phyloP scores from a whole-genome alignment of 2,113 vertebrate genomes.

The Rhombomys opimus region DNA sequence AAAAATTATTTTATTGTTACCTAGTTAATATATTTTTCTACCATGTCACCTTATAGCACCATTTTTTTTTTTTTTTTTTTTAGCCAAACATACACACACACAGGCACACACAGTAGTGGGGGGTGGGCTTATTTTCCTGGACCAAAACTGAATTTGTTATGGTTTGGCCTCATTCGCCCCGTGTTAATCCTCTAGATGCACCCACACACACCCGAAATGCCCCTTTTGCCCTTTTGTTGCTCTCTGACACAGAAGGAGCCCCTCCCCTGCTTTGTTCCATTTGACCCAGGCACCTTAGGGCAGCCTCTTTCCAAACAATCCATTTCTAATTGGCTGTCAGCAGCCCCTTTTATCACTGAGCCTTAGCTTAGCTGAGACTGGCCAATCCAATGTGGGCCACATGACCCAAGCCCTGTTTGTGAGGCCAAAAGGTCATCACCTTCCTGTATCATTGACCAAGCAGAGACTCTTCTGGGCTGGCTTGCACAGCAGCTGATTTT shows the following conservation, averaged over 20 bases:
- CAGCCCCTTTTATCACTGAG: slow-evolving; percentile 84
- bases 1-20: slow-evolving; percentile 36
- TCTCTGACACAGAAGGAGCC: slow-evolving; percentile 79
- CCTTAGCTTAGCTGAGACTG: slow-evolving; percentile 76
- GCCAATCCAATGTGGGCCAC: slow-evolving; percentile 72
- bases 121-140: slow-evolving; percentile 7
- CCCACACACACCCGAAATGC: slow-evolving; percentile 81
- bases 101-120: neutral
- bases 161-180: slow-evolving; percentile 11
- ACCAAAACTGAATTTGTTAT: slow-evolving; percentile 12
- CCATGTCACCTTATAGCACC: slow-evolving; percentile 14
- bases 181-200: slow-evolving; percentile 61
- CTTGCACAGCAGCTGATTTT: slow-evolving; percentile 59
- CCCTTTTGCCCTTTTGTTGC: slow-evolving; percentile 72
- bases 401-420: slow-evolving; percentile 77
- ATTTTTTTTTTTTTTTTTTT: neutral
- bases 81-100: neutral
- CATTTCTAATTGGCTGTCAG: slow-evolving; percentile 86
- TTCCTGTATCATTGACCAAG: slow-evolving; percentile 76
- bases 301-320: slow-evolving; percentile 83
- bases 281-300: slow-evolving; percentile 85
- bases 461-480: slow-evolving; percentile 73
- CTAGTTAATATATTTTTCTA: slow-evolving; percentile 32
- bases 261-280: slow-evolving; percentile 84
- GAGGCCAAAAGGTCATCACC: slow-evolving; percentile 70